Evolutionary conservation across 2,888 invertebrate genomes (phyloP), one percentile per base, ranked within the genome.

Genomic region (Plagodis dolabraria): DNA sequence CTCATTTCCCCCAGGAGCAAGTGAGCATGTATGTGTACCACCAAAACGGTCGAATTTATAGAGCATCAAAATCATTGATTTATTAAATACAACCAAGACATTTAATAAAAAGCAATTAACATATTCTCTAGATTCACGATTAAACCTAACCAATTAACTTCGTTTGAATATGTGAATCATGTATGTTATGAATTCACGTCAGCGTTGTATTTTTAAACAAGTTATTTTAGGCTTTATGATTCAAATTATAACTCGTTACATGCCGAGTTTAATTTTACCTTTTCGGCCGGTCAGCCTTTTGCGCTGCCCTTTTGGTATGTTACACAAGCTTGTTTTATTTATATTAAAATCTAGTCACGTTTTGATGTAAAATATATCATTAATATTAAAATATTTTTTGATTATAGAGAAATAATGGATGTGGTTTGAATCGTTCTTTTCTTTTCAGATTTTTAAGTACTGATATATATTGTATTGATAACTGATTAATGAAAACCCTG

Each of bases 181-280:
- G 50, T 42, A 40, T 46, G 49, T 57, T 53, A 53, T 57, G 56
- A 57, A 57, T 56, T 61, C 60, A 60, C 49, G 45, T 52, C 56
- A 56, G 60, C 52, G 46, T 61, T 61, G 56, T 61, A 43, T 61
- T 60, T 60, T 61, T 62, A 61, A 59, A 55, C 69, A 72, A 69
- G 77, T 76, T 76, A 67, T 75, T 77, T 77, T 77, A 77, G 75
- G 77, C 53, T 68, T 61, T 71, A 58, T 55, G 60, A 58, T 66
- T 63, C 68, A 70, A 77, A 75, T 72, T 68, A 70, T 69, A 70
- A 66, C 62, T 61, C 67, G 64, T 71, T 72, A 70, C 65, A 62
- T 60, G 63, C 46, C 51, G 57, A 71, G 75, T 71, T 72, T 75
- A 74, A 76, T 76, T 72, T 72, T 54, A 77, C 70, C 73, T 79